phyloP scores from a whole-genome alignment of 2,113 vertebrate species.

The Pomatostomus ruficeps region DNA sequence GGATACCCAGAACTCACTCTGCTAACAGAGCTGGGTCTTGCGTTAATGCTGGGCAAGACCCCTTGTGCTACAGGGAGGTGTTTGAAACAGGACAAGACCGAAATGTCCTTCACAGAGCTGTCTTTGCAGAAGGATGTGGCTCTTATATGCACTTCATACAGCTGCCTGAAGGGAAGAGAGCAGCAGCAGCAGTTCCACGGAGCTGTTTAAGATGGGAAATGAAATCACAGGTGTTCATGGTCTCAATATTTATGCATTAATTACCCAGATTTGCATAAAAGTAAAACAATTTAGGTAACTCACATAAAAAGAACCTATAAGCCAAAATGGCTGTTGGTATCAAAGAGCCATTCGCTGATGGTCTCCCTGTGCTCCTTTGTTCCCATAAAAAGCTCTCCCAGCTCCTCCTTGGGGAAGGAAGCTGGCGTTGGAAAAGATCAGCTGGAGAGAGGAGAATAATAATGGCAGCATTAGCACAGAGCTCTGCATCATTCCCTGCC shows the following conservation, averaged over 20 bases:
- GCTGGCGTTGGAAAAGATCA: neutral
- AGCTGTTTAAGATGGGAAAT: neutral
- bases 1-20: neutral
- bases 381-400: neutral
- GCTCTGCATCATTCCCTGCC: neutral
- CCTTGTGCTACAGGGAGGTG: rapidly evolving
- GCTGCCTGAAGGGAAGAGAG: neutral
- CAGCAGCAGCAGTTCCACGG: neutral
- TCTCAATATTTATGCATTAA: conserved; percentile 6
- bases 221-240: neutral
- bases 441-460: conserved; percentile 34
- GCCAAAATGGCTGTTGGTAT: neutral
- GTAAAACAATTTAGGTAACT: neutral
- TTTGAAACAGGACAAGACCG: neutral
- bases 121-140: neutral
- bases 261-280: neutral
- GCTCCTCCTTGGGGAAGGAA: conserved; percentile 12
- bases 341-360: neutral
- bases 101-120: neutral
- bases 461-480: conserved; percentile 41
- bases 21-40: neutral
- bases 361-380: neutral
- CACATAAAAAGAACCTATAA: neutral
- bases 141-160: neutral
- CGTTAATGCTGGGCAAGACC: neutral